Evolutionary conservation across 2,888 invertebrate genomes (phyloP).

Genomic region (Lasioglossum figueresi): DNA sequence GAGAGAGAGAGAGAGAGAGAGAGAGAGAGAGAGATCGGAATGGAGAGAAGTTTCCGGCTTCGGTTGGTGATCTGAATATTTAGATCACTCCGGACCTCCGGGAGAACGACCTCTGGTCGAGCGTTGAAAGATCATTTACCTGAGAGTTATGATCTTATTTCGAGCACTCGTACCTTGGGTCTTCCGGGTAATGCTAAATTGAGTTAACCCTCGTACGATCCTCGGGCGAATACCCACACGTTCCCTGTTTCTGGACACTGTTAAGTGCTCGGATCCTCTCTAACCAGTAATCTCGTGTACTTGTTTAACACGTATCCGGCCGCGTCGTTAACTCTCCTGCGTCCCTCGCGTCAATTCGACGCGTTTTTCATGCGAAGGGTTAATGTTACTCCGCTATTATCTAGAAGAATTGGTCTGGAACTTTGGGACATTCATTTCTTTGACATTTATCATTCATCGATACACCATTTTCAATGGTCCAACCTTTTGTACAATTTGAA

Average conservation of each 20-base stretch:
- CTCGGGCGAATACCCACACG: background rate
- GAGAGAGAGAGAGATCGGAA: background rate
- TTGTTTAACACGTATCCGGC: background rate
- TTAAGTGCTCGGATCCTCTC: background rate
- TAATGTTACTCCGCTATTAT: too few relatives aligned
- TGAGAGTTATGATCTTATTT: slow-evolving; percentile 59
- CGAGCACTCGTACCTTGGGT: slow-evolving; percentile 23
- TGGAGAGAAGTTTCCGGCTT: slow-evolving; percentile 23
- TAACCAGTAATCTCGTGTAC: background rate
- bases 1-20: background rate
- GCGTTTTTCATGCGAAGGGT: too few relatives aligned
- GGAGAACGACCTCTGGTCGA: slow-evolving; percentile 50
- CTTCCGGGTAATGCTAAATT: slow-evolving; percentile 17
- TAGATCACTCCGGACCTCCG: slow-evolving; percentile 68
- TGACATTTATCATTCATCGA: too few relatives aligned
- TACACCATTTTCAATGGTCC: too few relatives aligned
- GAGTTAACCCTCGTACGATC: background rate
- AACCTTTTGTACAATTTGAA: too few relatives aligned
- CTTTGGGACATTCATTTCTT: too few relatives aligned
- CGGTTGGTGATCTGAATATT: slow-evolving; percentile 73
- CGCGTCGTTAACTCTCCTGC: background rate
- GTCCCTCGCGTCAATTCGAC: too few relatives aligned
- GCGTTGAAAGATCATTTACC: slow-evolving; percentile 60
- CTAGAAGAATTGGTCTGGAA: too few relatives aligned
- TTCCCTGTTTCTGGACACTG: background rate